Conservation (phyloP, 1,140 invertebrate species). For the Ostrea edulis region DNA sequence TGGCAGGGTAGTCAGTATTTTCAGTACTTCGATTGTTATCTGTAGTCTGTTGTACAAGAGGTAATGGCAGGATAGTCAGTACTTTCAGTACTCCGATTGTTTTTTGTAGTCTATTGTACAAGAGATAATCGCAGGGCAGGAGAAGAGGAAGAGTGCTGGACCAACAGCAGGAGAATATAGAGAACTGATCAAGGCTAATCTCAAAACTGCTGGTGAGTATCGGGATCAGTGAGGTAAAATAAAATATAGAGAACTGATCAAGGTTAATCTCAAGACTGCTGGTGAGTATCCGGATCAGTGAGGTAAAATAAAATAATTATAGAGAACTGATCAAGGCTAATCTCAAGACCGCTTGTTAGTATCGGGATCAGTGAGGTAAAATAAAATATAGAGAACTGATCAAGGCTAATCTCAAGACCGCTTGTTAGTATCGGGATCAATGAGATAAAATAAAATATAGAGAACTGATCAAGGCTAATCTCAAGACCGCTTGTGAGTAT, state of each 20-base stretch:
- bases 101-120: conserved; percentile 67
- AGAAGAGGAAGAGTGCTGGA: conserved; percentile 67
- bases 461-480: conserved; percentile 70
- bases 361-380: background rate
- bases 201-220: conserved; percentile 71
- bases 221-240: background rate
- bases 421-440: conserved; percentile 62
- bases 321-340: conserved; percentile 69
- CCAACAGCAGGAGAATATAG: conserved; percentile 73
- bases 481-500: conserved; percentile 71
- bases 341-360: conserved; percentile 71
- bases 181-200: conserved; percentile 70
- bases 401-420: too few species aligned
- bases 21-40: too few species aligned
- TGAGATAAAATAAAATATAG: conserved; percentile 64
- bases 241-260: conserved; percentile 73
- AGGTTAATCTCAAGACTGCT: conserved; percentile 70
- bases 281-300: conserved; percentile 58
- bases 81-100: background rate
- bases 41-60: too few species aligned
- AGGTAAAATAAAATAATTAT: conserved; percentile 49
- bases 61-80: too few species aligned
- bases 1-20: conserved; percentile 39
- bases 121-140: conserved; percentile 61
- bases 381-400: too few species aligned